A percentile compares a stretch with the other conserved stretches of the same genome.
phyloP scores from a whole-genome alignment of 2,888 invertebrate species.

The Halictus quadricinctus region DNA sequence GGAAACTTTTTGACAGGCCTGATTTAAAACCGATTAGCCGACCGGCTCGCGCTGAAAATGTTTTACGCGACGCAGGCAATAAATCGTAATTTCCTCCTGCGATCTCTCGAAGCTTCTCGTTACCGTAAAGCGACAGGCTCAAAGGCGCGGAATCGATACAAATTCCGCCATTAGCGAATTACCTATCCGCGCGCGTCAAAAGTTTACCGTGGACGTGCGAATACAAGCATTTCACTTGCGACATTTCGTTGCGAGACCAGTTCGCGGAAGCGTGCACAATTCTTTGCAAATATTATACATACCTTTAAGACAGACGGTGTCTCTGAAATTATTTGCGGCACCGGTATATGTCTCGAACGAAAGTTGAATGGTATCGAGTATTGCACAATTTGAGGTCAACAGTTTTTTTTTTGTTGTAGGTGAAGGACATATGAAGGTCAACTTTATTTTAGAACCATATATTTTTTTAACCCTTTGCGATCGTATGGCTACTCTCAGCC shows the following conservation, averaged over 20 bases:
- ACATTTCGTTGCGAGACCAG: too few species aligned
- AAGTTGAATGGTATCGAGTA: not conserved
- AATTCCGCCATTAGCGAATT: not conserved
- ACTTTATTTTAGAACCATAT: too few species aligned
- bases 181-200: not conserved
- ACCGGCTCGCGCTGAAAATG: not conserved
- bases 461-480: too few species aligned
- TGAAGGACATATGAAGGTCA: too few species aligned
- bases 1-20: conserved; percentile 1
- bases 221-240: not conserved
- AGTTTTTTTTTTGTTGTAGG: too few species aligned
- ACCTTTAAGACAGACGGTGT: not conserved
- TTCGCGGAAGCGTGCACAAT: too few species aligned
- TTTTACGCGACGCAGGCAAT: not conserved
- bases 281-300: not conserved
- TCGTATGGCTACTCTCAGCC: too few species aligned
- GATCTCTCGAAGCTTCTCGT: conserved; percentile 2
- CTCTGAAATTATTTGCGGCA: not conserved
- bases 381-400: not conserved
- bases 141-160: not conserved
- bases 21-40: conserved; percentile 10
- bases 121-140: not conserved
- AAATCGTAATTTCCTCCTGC: conserved; percentile 1
- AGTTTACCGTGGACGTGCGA: not conserved
- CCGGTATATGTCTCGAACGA: not conserved